These are phyloP conservation scores for Pterocles orientalis DNA, from an alignment of 2,113 vertebrate genomes.

Conservation along the genomic window DNA sequence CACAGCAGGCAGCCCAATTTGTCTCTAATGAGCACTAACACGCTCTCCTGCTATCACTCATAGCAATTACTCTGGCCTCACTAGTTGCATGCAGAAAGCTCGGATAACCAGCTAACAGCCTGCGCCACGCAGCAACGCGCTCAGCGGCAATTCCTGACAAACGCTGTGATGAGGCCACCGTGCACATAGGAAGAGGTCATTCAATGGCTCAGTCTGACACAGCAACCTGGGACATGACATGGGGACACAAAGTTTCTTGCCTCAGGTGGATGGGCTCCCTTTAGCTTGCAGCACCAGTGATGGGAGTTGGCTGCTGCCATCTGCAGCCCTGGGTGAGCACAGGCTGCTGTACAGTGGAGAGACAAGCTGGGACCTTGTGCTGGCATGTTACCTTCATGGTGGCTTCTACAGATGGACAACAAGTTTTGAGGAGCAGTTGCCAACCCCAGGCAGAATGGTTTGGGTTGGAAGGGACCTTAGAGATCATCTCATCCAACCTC, in stretches of 20 bases:
- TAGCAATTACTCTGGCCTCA: background rate
- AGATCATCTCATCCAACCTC: too few relatives aligned
- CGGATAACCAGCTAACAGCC: background rate
- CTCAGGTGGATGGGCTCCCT: background rate
- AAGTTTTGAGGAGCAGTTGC: background rate
- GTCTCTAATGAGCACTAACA: constrained; percentile 27
- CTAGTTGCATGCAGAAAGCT: background rate
- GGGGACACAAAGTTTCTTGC: background rate
- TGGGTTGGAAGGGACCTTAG: too few relatives aligned
- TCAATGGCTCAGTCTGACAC: rapidly evolving
- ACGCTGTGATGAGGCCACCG: rapidly evolving
- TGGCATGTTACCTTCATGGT: background rate
- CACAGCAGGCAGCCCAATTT: constrained; percentile 38
- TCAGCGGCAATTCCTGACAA: background rate
- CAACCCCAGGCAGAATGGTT: too few relatives aligned
- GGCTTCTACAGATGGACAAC: background rate
- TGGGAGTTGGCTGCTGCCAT: background rate
- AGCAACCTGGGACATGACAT: background rate
- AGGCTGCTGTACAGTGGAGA: background rate
- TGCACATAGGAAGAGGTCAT: background rate
- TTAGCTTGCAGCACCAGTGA: rapidly evolving
- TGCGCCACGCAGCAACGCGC: rapidly evolving
- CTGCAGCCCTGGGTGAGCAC: background rate
- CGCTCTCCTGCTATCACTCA: background rate
- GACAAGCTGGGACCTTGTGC: background rate